Evolutionary conservation across 2,113 vertebrate genomes (phyloP).

Genomic region (Amazona vittata): DNA sequence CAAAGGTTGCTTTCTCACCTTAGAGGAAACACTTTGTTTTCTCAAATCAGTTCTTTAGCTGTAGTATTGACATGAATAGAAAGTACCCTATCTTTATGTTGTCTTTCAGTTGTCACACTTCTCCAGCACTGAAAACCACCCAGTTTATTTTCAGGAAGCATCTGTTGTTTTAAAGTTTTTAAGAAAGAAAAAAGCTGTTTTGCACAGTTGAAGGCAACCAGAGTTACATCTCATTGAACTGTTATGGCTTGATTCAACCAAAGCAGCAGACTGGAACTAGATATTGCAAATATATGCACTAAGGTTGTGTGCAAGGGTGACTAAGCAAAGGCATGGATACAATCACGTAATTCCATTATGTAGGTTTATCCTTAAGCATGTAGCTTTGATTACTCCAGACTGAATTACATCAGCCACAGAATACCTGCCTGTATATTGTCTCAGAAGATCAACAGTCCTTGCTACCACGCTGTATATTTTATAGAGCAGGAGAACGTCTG

Average conservation of each 20-base stretch:
- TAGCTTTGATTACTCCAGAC: slow-evolving; percentile 45
- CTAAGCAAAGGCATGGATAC: slow-evolving; percentile 18
- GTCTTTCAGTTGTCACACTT: background rate
- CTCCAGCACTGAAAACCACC: background rate
- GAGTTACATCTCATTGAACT: background rate
- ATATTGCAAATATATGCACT: background rate
- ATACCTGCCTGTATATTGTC: background rate
- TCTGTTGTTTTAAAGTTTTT: background rate
- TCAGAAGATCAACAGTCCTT: background rate
- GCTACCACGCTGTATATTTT: background rate
- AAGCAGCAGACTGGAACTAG: slow-evolving; percentile 19
- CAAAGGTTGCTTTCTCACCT: background rate
- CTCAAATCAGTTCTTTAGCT: background rate
- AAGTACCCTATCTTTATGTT: background rate
- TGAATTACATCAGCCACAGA: slow-evolving; percentile 44
- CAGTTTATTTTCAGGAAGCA: background rate
- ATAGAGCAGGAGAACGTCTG: background rate
- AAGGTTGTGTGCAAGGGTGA: background rate
- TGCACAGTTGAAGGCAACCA: background rate
- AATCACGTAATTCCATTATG: background rate
- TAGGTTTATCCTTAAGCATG: slow-evolving; percentile 26
- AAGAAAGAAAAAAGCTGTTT: background rate
- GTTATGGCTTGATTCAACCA: background rate
- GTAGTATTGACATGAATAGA: background rate
- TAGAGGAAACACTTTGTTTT: background rate